phyloP scores from a whole-genome alignment of 1,140 invertebrate species.

The Acromyrmex heyeri region DNA sequence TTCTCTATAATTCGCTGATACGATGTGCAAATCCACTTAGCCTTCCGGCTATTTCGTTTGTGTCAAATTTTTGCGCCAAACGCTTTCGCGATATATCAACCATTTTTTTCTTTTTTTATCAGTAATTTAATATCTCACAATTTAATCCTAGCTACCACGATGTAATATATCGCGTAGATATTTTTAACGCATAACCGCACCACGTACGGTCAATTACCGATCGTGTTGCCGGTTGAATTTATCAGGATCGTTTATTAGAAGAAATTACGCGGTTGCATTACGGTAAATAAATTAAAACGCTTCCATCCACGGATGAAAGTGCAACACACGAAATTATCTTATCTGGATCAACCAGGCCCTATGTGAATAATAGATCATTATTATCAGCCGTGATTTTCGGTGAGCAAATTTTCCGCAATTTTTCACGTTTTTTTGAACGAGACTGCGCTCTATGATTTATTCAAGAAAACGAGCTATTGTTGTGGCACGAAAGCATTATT shows the following conservation, averaged over 20 bases:
- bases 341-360: neutral
- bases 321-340: slow-evolving; percentile 33
- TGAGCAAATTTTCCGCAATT: neutral
- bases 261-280: slow-evolving; percentile 42
- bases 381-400: neutral
- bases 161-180: neutral
- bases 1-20: slow-evolving; percentile 23
- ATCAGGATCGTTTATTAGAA: slow-evolving; percentile 49
- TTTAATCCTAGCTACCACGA: slow-evolving; percentile 2
- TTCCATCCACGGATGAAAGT: neutral
- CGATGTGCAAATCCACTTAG: slow-evolving; percentile 42
- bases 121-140: slow-evolving; percentile 26
- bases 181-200: slow-evolving; percentile 8
- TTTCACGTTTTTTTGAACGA: neutral
- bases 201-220: neutral
- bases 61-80: slow-evolving; percentile 20
- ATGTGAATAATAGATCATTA: slow-evolving; percentile 17
- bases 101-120: neutral
- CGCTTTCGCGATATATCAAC: neutral
- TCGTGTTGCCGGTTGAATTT: slow-evolving; percentile 36
- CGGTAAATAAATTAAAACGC: slow-evolving; percentile 22
- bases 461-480: neutral
- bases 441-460: slow-evolving; percentile 2
- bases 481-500: neutral
- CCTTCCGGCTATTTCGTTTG: slow-evolving; percentile 9